Conservation (phyloP, 1,140 invertebrate genomes). For the Lysiphlebus fabarum region DNA sequence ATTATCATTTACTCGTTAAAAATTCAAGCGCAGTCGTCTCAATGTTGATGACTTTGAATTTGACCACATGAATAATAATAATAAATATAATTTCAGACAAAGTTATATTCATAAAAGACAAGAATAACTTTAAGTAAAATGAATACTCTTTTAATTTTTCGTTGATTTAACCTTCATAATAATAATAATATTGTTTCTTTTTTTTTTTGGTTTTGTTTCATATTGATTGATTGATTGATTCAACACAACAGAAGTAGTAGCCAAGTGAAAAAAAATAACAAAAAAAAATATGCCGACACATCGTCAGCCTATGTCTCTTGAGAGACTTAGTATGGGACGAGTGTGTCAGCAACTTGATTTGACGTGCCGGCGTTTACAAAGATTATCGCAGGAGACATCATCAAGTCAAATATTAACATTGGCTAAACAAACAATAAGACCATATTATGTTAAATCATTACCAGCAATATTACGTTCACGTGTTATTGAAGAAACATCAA, state of each 20-base stretch:
- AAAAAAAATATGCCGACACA: slow-evolving; percentile 48
- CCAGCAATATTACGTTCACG: slow-evolving; percentile 45
- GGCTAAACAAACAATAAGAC: slow-evolving; percentile 48
- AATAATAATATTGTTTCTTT: no score
- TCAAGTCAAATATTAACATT: slow-evolving; percentile 45
- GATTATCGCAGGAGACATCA: slow-evolving; percentile 51
- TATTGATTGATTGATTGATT: background rate
- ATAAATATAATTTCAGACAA: no score
- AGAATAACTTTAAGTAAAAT: no score
- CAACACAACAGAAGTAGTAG: no score
- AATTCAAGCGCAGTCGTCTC: background rate
- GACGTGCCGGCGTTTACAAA: slow-evolving; percentile 50
- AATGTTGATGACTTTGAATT: no score
- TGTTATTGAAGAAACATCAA: slow-evolving; percentile 50
- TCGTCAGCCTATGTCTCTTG: slow-evolving; percentile 51
- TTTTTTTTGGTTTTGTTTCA: background rate
- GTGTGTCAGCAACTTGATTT: slow-evolving; percentile 51
- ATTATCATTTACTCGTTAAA: slow-evolving; percentile 11
- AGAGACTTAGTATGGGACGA: slow-evolving; percentile 48
- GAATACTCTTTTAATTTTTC: background rate
- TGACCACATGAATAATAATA: background rate
- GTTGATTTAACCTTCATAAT: no score
- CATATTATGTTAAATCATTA: slow-evolving; percentile 49
- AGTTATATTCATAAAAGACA: no score
- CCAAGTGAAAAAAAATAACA: slow-evolving; percentile 32